These are phyloP conservation scores for Scolopax mira DNA, from an alignment of 2,113 vertebrate species.

Conservation along the genomic window DNA sequence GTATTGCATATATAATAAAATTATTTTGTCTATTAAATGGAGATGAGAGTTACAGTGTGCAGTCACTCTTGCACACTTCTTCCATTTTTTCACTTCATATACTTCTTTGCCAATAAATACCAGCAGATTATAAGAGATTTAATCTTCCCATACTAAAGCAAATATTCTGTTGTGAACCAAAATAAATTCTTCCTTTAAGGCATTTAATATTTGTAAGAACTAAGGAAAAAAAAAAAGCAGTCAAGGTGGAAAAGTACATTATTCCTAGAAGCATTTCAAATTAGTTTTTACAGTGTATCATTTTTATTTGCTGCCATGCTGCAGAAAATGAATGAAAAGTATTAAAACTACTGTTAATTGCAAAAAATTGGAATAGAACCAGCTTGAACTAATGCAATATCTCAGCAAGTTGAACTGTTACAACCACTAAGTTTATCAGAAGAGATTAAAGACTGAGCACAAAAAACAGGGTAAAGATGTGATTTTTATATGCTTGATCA, in stretches of 20 bases:
- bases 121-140: not conserved
- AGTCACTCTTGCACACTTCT: not conserved
- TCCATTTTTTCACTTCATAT: not conserved
- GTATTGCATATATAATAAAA: not conserved
- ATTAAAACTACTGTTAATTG: not conserved
- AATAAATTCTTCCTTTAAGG: not conserved
- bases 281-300: not conserved
- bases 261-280: not conserved
- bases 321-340: not conserved
- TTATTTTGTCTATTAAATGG: not conserved
- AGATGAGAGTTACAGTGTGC: not conserved
- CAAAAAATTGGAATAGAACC: not conserved
- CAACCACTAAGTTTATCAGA: not conserved
- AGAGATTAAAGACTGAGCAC: not conserved
- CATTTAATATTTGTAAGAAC: not conserved
- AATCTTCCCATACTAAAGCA: not conserved
- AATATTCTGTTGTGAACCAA: not conserved
- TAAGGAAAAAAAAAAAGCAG: not conserved
- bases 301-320: not conserved
- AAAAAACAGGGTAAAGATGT: not conserved
- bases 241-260: not conserved
- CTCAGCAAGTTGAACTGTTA: not conserved
- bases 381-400: not conserved
- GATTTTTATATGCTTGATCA: slow-evolving; percentile 12
- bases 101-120: not conserved